Conservation (phyloP, 2,888 invertebrate genomes). For the Thelaira solivaga region DNA sequence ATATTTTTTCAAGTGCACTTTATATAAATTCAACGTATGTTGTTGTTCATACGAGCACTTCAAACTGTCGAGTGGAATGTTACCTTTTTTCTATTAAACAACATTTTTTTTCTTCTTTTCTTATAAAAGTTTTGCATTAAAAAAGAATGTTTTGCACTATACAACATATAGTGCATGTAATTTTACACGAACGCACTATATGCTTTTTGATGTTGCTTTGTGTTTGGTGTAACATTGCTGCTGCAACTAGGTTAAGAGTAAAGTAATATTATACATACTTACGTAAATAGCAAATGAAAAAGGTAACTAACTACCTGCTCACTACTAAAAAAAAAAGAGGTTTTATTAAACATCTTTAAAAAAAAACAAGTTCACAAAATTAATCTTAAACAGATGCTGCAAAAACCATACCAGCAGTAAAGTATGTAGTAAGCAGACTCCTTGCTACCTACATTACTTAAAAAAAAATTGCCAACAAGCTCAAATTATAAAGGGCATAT, state of each 20-base stretch:
- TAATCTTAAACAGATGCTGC: slow-evolving; percentile 43
- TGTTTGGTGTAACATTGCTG: slow-evolving; percentile 19
- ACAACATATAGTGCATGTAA: not conserved
- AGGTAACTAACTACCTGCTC: no score
- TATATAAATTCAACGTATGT: slow-evolving; percentile 38
- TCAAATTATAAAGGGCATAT: no score
- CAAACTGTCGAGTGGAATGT: slow-evolving; percentile 41
- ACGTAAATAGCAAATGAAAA: not conserved
- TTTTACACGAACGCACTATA: slow-evolving; percentile 24
- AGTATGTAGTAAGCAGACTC: not conserved
- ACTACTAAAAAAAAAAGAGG: not conserved
- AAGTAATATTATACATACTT: slow-evolving; percentile 37
- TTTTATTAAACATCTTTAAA: slow-evolving; percentile 26
- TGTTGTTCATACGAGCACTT: slow-evolving; percentile 20
- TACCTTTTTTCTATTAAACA: not conserved
- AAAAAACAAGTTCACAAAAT: slow-evolving; percentile 22
- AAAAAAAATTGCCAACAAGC: no score
- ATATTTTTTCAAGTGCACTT: slow-evolving; percentile 44
- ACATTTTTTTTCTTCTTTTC: not conserved
- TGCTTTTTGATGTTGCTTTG: slow-evolving; percentile 7
- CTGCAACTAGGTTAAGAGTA: slow-evolving; percentile 53
- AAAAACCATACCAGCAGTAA: not conserved
- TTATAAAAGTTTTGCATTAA: slow-evolving; percentile 23
- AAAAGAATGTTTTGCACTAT: slow-evolving; percentile 46
- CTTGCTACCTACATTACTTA: no score